phyloP scores from a whole-genome alignment of 2,797 vertebrate genomes.

The Sebastes goodei region DNA sequence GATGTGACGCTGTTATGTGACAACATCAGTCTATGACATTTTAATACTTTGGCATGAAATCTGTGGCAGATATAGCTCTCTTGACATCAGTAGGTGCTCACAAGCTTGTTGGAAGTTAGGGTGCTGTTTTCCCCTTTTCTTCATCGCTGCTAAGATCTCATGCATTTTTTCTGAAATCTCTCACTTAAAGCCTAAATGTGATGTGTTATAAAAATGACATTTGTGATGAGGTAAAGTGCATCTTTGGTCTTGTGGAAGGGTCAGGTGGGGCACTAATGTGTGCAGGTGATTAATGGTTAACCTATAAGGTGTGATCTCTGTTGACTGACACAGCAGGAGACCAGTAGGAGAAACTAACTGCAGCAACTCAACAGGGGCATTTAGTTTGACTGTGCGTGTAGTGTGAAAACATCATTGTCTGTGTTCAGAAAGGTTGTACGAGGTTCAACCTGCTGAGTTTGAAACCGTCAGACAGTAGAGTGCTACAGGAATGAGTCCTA shows the following conservation, averaged over 20 bases:
- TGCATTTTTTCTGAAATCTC: constrained; percentile 8
- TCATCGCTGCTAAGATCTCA: neutral
- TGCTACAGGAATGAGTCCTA: too few species aligned
- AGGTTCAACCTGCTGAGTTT: constrained; percentile 8
- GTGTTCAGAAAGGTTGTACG: neutral
- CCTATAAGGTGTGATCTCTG: constrained; percentile 34
- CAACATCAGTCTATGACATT: neutral
- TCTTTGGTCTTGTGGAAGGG: neutral
- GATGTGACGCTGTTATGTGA: neutral
- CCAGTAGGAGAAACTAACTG: neutral
- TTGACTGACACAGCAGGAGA: constrained; percentile 18
- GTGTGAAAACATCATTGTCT: neutral
- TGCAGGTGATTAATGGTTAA: constrained; percentile 45
- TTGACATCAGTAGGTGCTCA: neutral
- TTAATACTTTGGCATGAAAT: neutral
- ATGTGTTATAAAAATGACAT: constrained; percentile 19
- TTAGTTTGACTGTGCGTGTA: neutral
- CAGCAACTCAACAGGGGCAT: neutral
- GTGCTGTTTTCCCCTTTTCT: neutral
- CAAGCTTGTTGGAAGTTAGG: neutral
- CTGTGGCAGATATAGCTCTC: neutral
- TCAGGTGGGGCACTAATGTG: constrained; percentile 12
- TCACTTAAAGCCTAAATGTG: constrained; percentile 12
- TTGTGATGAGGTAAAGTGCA: constrained; percentile 10
- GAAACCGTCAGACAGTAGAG: neutral